These are phyloP conservation scores for Mirza zaza DNA, from an alignment of 2,113 vertebrate genomes.

Conservation along the genomic window DNA sequence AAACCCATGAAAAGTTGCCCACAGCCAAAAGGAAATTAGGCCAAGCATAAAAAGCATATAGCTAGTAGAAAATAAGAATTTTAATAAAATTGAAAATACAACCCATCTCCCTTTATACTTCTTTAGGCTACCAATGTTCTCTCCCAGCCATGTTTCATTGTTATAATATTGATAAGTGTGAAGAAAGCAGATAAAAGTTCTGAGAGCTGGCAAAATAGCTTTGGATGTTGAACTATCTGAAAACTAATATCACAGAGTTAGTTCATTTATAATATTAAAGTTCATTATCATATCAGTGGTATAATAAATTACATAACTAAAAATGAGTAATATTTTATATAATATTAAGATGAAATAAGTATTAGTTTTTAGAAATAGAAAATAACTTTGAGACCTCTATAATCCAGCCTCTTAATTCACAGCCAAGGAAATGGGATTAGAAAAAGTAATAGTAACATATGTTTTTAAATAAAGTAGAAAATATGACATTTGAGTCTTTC, in stretches of 20 bases:
- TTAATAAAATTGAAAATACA: slow-evolving; percentile 77
- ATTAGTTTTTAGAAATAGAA: background rate
- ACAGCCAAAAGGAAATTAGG: slow-evolving; percentile 76
- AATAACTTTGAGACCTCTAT: background rate
- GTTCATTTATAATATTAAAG: background rate
- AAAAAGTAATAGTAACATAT: background rate
- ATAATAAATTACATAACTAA: background rate
- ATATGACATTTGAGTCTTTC: background rate
- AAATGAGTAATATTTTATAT: background rate
- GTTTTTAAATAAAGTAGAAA: background rate
- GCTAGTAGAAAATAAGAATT: slow-evolving; percentile 76
- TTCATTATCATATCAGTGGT: background rate
- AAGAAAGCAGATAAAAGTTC: slow-evolving; percentile 29
- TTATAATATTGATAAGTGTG: slow-evolving; percentile 41
- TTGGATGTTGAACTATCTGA: background rate
- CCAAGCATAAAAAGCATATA: slow-evolving; percentile 71
- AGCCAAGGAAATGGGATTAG: background rate
- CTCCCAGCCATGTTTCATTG: slow-evolving; percentile 42
- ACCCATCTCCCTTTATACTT: slow-evolving; percentile 53
- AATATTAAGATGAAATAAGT: background rate
- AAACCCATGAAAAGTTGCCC: slow-evolving; percentile 73
- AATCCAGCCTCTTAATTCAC: background rate
- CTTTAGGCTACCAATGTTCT: slow-evolving; percentile 69
- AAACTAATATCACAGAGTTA: background rate
- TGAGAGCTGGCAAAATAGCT: slow-evolving; percentile 44